A percentile compares a stretch with the other conserved stretches of the same genome.
These are phyloP conservation scores for Patagioenas fasciata DNA, from an alignment of 2,113 vertebrate genomes.

Conservation along the genomic window DNA sequence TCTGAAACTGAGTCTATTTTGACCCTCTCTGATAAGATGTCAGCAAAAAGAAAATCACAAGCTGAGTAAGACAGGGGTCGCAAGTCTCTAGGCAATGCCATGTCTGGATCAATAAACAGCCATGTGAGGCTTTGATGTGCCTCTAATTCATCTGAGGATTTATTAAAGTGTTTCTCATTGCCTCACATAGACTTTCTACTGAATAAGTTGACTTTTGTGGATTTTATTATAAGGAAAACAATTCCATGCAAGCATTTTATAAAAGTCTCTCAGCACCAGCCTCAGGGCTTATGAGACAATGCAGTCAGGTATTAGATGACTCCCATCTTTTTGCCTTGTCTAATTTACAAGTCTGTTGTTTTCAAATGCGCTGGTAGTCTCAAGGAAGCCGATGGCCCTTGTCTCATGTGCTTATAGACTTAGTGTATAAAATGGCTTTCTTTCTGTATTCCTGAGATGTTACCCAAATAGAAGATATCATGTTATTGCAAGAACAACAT, in stretches of 20 bases:
- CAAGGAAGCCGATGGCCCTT: not conserved
- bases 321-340: not conserved
- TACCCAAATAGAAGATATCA: not conserved
- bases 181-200: not conserved
- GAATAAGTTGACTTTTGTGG: not conserved
- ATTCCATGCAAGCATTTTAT: not conserved
- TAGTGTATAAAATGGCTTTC: not conserved
- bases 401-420: not conserved
- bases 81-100: not conserved
- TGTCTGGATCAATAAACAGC: not conserved
- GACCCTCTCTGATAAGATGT: accelerated
- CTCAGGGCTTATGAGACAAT: not conserved
- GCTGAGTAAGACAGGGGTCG: not conserved
- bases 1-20: not conserved
- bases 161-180: not conserved
- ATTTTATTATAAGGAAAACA: not conserved
- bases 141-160: not conserved
- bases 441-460: not conserved
- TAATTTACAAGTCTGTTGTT: not conserved
- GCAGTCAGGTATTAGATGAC: not conserved
- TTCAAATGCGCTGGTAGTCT: not conserved
- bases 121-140: not conserved
- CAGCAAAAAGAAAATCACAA: not conserved
- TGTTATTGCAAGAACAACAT: not conserved
- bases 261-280: not conserved